phyloP scores from a whole-genome alignment of 2,113 vertebrate species.

The Micromys minutus region DNA sequence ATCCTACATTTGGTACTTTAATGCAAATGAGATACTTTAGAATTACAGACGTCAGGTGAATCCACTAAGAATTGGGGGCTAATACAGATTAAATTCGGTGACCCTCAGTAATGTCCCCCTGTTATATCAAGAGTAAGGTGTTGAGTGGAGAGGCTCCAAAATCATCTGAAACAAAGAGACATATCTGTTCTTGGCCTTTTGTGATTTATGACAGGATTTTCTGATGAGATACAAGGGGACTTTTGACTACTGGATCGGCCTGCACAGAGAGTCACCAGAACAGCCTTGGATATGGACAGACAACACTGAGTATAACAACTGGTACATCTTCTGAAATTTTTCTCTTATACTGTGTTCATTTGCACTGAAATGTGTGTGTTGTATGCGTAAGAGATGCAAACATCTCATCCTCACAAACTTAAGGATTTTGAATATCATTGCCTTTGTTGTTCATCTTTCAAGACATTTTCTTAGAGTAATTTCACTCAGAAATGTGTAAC shows the following conservation, averaged over 20 bases:
- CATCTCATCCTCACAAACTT: too few relatives aligned
- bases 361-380: background rate
- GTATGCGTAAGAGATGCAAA: background rate
- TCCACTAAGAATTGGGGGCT: background rate
- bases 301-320: background rate
- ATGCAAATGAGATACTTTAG: background rate
- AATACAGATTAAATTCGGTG: background rate
- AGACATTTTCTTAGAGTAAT: background rate
- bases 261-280: background rate
- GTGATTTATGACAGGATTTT: slow-evolving; percentile 47
- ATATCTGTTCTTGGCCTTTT: background rate
- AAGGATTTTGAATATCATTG: too few relatives aligned
- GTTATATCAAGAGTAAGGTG: background rate
- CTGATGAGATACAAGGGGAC: slow-evolving; percentile 2
- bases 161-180: background rate
- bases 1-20: too few relatives aligned
- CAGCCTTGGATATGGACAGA: slow-evolving; percentile 44
- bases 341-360: background rate
- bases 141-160: background rate
- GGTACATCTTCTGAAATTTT: background rate
- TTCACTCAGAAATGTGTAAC: background rate
- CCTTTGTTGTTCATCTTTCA: too few relatives aligned
- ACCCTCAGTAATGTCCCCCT: background rate
- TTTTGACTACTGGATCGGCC: slow-evolving; percentile 37
- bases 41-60: background rate